Percentiles rank a stretch among this genome's conserved stretches.
These are phyloP conservation scores for Aleiodes alternator DNA, from an alignment of 2,888 invertebrate genomes.

Conservation along the genomic window DNA sequence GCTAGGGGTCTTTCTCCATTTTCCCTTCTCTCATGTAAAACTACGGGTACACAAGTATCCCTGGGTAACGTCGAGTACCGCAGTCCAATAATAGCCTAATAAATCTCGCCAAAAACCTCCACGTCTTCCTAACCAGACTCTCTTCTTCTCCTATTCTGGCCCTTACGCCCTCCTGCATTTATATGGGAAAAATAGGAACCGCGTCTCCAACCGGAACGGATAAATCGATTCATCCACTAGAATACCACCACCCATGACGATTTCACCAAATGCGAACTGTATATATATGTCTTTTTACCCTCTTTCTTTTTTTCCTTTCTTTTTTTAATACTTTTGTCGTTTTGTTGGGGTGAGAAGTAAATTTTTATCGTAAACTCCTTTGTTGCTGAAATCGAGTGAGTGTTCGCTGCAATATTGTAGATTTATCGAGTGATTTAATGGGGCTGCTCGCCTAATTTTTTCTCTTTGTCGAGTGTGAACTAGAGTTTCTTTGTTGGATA, in stretches of 20 bases:
- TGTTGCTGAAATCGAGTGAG: slow-evolving; percentile 8
- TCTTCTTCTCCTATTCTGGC: slow-evolving; percentile 38
- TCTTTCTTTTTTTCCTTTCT: slow-evolving; percentile 25
- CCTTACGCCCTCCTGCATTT: background rate
- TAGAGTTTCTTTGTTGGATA: no score
- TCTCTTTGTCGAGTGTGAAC: no score
- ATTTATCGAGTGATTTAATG: slow-evolving; percentile 22
- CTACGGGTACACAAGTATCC: slow-evolving; percentile 37
- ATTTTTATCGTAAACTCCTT: slow-evolving; percentile 3
- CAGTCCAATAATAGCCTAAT: slow-evolving; percentile 65
- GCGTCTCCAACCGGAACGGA: slow-evolving; percentile 52
- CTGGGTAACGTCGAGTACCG: slow-evolving; percentile 53
- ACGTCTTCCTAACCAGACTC: slow-evolving; percentile 42
- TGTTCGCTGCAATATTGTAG: background rate
- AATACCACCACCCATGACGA: slow-evolving; percentile 57
- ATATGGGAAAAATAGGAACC: slow-evolving; percentile 23
- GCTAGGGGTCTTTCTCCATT: slow-evolving; percentile 51
- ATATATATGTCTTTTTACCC: slow-evolving; percentile 54
- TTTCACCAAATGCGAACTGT: slow-evolving; percentile 58
- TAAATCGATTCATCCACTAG: slow-evolving; percentile 59
- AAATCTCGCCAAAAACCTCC: slow-evolving; percentile 63
- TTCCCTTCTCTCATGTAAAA: slow-evolving; percentile 46
- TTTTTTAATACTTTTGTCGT: slow-evolving; percentile 1
- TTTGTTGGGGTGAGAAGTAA: slow-evolving; percentile 5
- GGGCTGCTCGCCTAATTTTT: background rate